Conservation (phyloP, 1,140 invertebrate species). For the Idris sp. region DNA sequence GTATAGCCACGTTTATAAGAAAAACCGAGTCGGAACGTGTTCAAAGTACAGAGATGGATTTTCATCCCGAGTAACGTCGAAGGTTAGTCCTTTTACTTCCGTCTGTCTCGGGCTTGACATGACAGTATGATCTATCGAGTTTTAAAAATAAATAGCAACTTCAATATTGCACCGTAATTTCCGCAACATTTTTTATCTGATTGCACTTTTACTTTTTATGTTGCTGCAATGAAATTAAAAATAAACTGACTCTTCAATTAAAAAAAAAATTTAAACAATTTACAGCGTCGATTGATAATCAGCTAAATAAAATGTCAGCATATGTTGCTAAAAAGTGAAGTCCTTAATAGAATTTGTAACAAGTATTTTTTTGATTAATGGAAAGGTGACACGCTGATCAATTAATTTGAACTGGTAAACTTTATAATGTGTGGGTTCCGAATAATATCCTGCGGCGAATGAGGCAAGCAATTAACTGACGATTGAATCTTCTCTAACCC, state of each 20-base stretch:
- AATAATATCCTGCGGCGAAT: slow-evolving; percentile 45
- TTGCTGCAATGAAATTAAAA: too few relatives aligned
- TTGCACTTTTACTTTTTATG: too few relatives aligned
- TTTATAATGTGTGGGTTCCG: slow-evolving; percentile 51
- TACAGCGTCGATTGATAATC: too few relatives aligned
- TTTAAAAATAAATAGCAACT: slow-evolving; percentile 25
- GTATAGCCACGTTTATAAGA: slow-evolving; percentile 26
- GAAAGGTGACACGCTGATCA: slow-evolving; percentile 17
- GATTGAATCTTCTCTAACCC: slow-evolving; percentile 48
- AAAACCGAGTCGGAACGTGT: slow-evolving; percentile 41
- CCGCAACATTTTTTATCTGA: too few relatives aligned
- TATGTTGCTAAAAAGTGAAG: too few relatives aligned
- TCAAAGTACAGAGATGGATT: slow-evolving; percentile 39
- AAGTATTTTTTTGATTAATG: slow-evolving; percentile 23
- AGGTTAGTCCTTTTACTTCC: slow-evolving; percentile 42
- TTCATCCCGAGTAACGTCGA: slow-evolving; percentile 20
- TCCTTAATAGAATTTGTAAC: slow-evolving; percentile 18
- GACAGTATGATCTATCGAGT: slow-evolving; percentile 17
- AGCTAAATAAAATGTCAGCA: too few relatives aligned
- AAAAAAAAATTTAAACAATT: too few relatives aligned
- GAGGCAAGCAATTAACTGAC: slow-evolving; percentile 58
- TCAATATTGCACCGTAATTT: too few relatives aligned
- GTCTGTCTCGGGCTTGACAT: slow-evolving; percentile 25
- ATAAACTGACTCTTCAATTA: too few relatives aligned
- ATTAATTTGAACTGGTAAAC: slow-evolving; percentile 53